These are phyloP conservation scores for Cyclopterus lumpus DNA, from an alignment of 2,797 vertebrate species.

Conservation along the genomic window DNA sequence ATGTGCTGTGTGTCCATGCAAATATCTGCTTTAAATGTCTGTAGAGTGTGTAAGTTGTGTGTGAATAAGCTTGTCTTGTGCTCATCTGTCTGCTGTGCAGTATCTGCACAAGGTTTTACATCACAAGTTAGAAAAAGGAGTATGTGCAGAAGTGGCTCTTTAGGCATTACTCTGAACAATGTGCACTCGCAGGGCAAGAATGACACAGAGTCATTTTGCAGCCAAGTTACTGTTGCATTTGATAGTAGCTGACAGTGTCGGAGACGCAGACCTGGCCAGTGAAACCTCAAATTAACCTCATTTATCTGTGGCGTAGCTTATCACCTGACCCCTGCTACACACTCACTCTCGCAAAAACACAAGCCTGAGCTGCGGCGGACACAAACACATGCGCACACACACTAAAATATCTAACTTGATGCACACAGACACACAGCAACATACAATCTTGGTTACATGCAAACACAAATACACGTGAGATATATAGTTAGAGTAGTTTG, in stretches of 20 bases:
- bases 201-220: constrained; percentile 14
- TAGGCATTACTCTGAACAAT: constrained; percentile 4
- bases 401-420: neutral
- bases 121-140: neutral
- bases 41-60: neutral
- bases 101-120: neutral
- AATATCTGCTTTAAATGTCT: constrained; percentile 15
- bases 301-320: constrained; percentile 54
- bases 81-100: neutral
- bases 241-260: constrained; percentile 42
- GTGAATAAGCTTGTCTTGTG: neutral
- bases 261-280: constrained; percentile 27
- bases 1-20: constrained; percentile 9
- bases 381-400: neutral
- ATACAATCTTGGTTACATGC: neutral
- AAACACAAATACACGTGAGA: neutral
- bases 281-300: constrained; percentile 62
- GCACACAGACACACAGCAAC: neutral
- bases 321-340: constrained; percentile 31
- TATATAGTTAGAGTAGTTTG: neutral
- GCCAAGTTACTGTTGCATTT: constrained; percentile 28
- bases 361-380: neutral
- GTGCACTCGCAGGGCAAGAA: neutral
- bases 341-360: constrained; percentile 9
- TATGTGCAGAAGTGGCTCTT: neutral